Conservation (phyloP, 2,113 vertebrate genomes). For the Gymnocephalus cernua region DNA sequence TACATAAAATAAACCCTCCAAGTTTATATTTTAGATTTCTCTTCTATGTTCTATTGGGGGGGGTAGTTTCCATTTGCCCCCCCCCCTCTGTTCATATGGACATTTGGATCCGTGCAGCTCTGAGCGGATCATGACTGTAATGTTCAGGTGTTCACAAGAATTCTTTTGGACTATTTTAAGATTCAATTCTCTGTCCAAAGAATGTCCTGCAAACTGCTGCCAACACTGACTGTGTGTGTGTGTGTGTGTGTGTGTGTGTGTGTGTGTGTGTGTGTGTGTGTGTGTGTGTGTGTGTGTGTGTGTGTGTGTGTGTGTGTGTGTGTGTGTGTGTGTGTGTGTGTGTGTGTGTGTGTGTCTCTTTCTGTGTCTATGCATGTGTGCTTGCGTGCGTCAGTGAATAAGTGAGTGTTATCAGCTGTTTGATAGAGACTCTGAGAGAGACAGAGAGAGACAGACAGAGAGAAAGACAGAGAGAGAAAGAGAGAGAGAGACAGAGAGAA, state of each 20-base stretch:
- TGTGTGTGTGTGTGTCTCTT: too few species aligned
- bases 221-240: conserved; percentile 4
- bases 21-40: too few species aligned
- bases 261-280: conserved; percentile 22
- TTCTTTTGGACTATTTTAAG: conserved; percentile 45
- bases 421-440: conserved; percentile 36
- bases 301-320: conserved; percentile 27
- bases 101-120: too few species aligned
- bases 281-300: conserved; percentile 22
- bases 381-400: too few species aligned
- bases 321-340: too few species aligned
- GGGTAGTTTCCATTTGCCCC: too few species aligned
- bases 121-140: too few species aligned
- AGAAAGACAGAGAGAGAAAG: not conserved
- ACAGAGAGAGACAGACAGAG: not conserved
- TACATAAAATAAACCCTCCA: too few species aligned
- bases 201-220: conserved; percentile 55
- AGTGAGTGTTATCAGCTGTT: conserved; percentile 48
- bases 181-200: conserved; percentile 35
- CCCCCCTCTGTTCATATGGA: too few species aligned
- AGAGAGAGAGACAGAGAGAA: too few species aligned
- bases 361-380: too few species aligned
- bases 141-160: not conserved
- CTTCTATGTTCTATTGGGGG: too few species aligned
- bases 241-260: not conserved